phyloP scores from a whole-genome alignment of 1,140 invertebrate genomes.

The Saccostrea echinata region DNA sequence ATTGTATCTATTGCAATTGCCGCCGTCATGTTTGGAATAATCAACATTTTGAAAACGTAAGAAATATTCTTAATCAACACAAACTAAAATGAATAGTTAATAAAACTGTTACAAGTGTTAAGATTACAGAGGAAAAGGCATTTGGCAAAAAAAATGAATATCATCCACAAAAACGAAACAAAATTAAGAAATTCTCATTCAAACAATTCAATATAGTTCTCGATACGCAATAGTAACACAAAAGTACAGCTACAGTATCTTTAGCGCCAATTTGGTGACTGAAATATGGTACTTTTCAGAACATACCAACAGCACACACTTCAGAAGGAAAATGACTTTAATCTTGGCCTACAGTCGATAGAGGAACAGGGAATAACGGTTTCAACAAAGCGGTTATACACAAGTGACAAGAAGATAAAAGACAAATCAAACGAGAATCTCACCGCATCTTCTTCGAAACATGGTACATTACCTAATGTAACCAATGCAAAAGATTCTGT shows the following conservation, averaged over 20 bases:
- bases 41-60: conserved; percentile 1
- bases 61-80: too few relatives aligned
- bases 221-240: too few relatives aligned
- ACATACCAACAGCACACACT: neutral
- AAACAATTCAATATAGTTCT: too few relatives aligned
- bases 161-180: too few relatives aligned
- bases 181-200: too few relatives aligned
- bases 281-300: neutral
- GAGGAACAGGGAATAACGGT: neutral
- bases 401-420: neutral
- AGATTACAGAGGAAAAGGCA: too few relatives aligned
- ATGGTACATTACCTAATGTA: neutral
- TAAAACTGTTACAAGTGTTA: too few relatives aligned
- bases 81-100: too few relatives aligned
- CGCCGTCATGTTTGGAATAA: neutral
- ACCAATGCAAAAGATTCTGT: neutral
- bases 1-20: neutral
- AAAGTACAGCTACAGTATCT: neutral
- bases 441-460: neutral
- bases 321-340: neutral
- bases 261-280: too few relatives aligned
- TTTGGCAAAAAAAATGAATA: too few relatives aligned
- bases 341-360: neutral
- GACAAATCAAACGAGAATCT: neutral
- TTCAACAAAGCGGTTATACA: neutral